phyloP scores from a whole-genome alignment of 2,888 invertebrate species.

The Scaeva pyrastri region DNA sequence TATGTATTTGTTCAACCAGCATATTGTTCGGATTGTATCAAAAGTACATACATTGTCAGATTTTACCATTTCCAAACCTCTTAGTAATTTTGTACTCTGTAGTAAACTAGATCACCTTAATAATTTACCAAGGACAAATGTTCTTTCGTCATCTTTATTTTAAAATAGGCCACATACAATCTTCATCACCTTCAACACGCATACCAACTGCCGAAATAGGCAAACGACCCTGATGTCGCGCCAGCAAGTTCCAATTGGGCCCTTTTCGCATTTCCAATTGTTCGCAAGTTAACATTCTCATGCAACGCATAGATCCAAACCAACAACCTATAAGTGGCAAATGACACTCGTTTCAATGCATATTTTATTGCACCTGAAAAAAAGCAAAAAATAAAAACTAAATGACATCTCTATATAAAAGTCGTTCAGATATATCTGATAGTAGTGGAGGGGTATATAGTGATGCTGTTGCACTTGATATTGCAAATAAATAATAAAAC shows the following conservation, averaged over 20 bases:
- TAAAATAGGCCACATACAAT: background rate
- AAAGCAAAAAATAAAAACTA: constrained; percentile 34
- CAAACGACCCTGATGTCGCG: constrained; percentile 56
- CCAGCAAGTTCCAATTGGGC: constrained; percentile 21
- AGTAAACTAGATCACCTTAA: too few species aligned
- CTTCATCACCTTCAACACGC: background rate
- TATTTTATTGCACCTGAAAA: constrained; percentile 53
- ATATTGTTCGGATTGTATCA: too few species aligned
- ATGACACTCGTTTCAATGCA: constrained; percentile 50
- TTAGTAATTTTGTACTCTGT: too few species aligned
- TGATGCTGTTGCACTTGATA: constrained; percentile 74
- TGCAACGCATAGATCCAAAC: constrained; percentile 16
- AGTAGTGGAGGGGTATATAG: constrained; percentile 31
- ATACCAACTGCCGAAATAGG: constrained; percentile 17
- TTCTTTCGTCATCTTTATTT: background rate
- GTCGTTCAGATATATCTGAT: constrained; percentile 37
- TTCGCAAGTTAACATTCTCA: constrained; percentile 7
- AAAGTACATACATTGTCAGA: too few species aligned
- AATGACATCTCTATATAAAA: constrained; percentile 45
- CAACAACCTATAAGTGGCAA: constrained; percentile 19
- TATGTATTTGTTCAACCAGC: too few species aligned
- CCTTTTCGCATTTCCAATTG: constrained; percentile 66
- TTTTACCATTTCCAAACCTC: too few species aligned
- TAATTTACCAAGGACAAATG: background rate
- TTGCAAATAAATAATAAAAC: constrained; percentile 53